Conservation (phyloP, 2,113 vertebrate species). For the Hystrix brachyura region DNA sequence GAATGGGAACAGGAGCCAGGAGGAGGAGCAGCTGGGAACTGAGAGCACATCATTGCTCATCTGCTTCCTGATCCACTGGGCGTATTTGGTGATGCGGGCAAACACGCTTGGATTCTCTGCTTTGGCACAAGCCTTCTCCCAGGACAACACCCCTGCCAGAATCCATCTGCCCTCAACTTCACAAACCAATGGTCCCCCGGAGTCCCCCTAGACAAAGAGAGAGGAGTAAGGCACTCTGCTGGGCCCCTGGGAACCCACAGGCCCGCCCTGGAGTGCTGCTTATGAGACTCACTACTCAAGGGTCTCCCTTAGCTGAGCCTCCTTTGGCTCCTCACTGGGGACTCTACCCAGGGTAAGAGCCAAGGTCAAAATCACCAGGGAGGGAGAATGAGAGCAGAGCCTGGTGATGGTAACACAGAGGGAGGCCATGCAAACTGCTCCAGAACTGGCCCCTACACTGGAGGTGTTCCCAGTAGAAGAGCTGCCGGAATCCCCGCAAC, state of each 20-base stretch:
- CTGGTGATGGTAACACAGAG: not conserved
- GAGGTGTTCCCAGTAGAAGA: not conserved
- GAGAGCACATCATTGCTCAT: not conserved
- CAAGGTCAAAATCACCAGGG: not conserved
- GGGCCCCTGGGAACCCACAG: not conserved
- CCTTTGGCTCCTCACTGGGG: not conserved
- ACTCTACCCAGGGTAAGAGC: not conserved
- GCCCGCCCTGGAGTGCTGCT: not conserved
- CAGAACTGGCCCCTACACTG: no score
- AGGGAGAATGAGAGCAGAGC: not conserved
- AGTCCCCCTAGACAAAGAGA: slow-evolving; percentile 88
- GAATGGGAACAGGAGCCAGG: slow-evolving; percentile 42
- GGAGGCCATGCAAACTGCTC: not conserved
- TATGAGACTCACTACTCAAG: not conserved
- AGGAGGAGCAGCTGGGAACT: not conserved
- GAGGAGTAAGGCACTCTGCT: not conserved
- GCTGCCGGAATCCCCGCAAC: not conserved
- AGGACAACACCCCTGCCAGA: slow-evolving; percentile 91
- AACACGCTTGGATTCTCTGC: slow-evolving; percentile 89
- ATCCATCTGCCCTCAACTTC: slow-evolving; percentile 87
- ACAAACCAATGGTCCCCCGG: slow-evolving; percentile 91
- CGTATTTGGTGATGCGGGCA: slow-evolving; percentile 86
- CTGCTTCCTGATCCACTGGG: slow-evolving; percentile 86
- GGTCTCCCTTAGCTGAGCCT: not conserved
- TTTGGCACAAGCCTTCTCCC: slow-evolving; percentile 89